Evolutionary conservation across 2,888 invertebrate genomes (phyloP), one percentile per base, ranked within the genome.

Genomic region (Cataglyphis albicans): DNA sequence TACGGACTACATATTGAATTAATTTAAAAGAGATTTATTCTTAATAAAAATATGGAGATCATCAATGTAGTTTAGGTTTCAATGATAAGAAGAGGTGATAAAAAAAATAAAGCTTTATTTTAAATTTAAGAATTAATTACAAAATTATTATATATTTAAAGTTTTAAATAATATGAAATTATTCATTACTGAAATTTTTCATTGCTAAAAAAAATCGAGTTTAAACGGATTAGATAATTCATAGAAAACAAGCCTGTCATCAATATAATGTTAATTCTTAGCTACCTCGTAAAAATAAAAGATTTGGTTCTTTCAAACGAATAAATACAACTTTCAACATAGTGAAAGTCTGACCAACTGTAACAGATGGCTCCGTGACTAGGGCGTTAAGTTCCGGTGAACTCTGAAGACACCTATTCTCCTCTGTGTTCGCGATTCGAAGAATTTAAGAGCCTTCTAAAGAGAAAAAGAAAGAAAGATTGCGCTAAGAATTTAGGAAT

Each of bases 351-450:
- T 84, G 87, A 81, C 89, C 84, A 90, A 91, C 87, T 87, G 89
- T 89, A 89, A 90, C 89, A 89, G 88, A 91, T 89, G 90, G 91
- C 87, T 86, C 57, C 90, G 88, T 89, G 87, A 89, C 90, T 87
- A 73, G 83, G 81, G 84, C 88, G 84, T 89, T 88, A 89, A 89
- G 81, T 88, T 87, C 74, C 81, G 44, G n/a, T 41, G 64, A 70
- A 80, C 35, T 63, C 41, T 55, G 73, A 73, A 86, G 89, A 84
- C 72, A 88, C 83, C 73, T 76, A 87, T 35, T 70, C 81, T 80
- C 78, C 67, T 82, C 72, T n/a, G 48, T 52, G 57, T 61, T 59
- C n/a, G 29, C 78, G 63, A 78, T 41, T 68, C 76, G 81, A 84
- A 89, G 87, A 89, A 88, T 88, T 84, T 87, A 89, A 89, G 84